Conservation (phyloP, 2,888 invertebrate genomes). For the Hyppa rectilinea region DNA sequence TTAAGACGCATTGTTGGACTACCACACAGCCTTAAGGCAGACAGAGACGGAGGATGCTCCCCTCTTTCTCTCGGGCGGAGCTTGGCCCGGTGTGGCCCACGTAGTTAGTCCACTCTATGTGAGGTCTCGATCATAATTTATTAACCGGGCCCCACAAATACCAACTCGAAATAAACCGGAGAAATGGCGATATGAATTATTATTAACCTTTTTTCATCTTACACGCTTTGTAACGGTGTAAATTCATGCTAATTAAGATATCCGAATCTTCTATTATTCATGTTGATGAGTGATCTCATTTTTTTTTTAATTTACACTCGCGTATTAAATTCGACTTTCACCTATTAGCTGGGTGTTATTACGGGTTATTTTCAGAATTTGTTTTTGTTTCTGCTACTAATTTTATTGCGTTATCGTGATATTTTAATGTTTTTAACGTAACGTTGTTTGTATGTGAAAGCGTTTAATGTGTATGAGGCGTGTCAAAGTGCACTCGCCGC, state of each 20-base stretch:
- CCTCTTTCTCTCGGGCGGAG: slow-evolving; percentile 84
- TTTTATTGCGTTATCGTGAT: slow-evolving; percentile 82
- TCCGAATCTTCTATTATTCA: slow-evolving; percentile 75
- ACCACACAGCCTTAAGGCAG: slow-evolving; percentile 46
- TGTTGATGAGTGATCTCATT: slow-evolving; percentile 71
- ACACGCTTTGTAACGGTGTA: slow-evolving; percentile 74
- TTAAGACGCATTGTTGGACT: slow-evolving; percentile 59
- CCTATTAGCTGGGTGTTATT: slow-evolving; percentile 69
- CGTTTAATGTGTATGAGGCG: slow-evolving; percentile 61
- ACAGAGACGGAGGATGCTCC: slow-evolving; percentile 52
- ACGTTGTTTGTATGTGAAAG: slow-evolving; percentile 63
- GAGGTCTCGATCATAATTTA: slow-evolving; percentile 88
- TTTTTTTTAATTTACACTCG: slow-evolving; percentile 67
- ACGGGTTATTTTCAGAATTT: slow-evolving; percentile 71
- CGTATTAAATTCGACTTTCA: slow-evolving; percentile 66
- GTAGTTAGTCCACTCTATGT: slow-evolving; percentile 85
- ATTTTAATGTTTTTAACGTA: slow-evolving; percentile 60
- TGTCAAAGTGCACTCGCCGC: slow-evolving; percentile 65
- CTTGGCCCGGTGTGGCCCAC: slow-evolving; percentile 79
- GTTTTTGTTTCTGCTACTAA: slow-evolving; percentile 74
- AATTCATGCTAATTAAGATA: slow-evolving; percentile 83
- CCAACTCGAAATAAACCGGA: slow-evolving; percentile 81
- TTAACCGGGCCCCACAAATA: slow-evolving; percentile 84
- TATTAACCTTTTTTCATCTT: slow-evolving; percentile 70
- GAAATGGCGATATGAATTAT: slow-evolving; percentile 82